Conservation (phyloP, 2,888 invertebrate genomes). For the Dorcus parallelipipedus region DNA sequence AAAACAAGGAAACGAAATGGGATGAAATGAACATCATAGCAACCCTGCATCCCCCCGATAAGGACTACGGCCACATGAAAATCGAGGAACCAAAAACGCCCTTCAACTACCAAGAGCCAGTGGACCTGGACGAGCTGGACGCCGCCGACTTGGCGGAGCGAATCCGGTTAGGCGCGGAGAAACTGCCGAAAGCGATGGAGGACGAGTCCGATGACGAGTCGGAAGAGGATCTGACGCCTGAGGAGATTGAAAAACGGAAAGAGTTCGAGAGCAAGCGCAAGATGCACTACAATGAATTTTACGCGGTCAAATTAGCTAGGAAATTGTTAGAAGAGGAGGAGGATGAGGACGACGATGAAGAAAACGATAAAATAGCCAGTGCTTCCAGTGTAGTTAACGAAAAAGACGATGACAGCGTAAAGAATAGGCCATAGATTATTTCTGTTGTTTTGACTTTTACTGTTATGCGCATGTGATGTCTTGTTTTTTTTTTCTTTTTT, state of each 20-base stretch:
- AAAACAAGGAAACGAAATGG: conserved; percentile 71
- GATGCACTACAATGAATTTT: conserved; percentile 96
- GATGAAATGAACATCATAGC: conserved; percentile 99
- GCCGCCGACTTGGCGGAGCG: conserved; percentile 69
- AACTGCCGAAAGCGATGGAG: conserved; percentile 49
- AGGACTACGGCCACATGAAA: conserved; percentile 99
- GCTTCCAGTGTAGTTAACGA: background rate
- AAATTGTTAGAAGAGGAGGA: conserved; percentile 88
- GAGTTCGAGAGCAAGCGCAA: conserved; percentile 92
- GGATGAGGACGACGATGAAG: conserved; percentile 65
- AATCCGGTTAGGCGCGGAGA: conserved; percentile 27
- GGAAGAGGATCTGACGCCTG: conserved; percentile 49
- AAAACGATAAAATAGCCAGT: conserved; percentile 10
- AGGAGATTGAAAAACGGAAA: conserved; percentile 61
- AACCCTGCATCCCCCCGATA: conserved; percentile 95
- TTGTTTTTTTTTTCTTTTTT: background rate
- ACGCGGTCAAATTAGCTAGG: conserved; percentile 88
- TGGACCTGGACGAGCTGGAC: conserved; percentile 57
- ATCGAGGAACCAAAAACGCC: conserved; percentile 98
- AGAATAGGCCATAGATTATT: background rate
- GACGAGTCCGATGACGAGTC: conserved; percentile 28
- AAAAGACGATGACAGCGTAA: background rate
- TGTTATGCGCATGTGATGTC: background rate
- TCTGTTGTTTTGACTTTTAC: background rate
- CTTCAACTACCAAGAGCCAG: conserved; percentile 60